A percentile compares a stretch with the other conserved stretches of the same genome.
Evolutionary conservation across 1,140 invertebrate genomes (phyloP).

Genomic region (Drosophila nikananu): DNA sequence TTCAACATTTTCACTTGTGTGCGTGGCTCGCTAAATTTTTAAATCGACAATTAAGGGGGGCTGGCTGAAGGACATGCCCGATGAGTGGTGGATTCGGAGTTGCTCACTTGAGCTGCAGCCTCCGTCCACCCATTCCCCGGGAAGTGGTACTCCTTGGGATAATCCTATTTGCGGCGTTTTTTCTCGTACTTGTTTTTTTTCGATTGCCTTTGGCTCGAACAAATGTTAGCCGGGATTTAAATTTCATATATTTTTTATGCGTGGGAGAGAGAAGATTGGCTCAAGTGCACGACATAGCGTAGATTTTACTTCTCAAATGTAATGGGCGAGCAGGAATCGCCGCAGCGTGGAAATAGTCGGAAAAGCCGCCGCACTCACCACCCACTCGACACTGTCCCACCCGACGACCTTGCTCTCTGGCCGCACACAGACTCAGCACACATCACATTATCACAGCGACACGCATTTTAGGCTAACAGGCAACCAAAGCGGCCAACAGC

Average conservation of each 20-base stretch:
- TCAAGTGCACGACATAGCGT: slow-evolving; percentile 78
- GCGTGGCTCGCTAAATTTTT: slow-evolving; percentile 55
- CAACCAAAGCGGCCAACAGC: slow-evolving; percentile 65
- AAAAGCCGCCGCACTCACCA: background rate
- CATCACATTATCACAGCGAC: slow-evolving; percentile 80
- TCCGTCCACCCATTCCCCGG: slow-evolving; percentile 2
- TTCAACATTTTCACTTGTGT: slow-evolving; percentile 82
- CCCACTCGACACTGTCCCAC: background rate
- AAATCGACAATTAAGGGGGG: background rate
- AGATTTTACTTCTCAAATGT: slow-evolving; percentile 85
- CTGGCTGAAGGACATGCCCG: background rate
- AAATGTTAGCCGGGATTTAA: slow-evolving; percentile 65
- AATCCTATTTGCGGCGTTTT: slow-evolving; percentile 62
- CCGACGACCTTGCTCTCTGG: slow-evolving; percentile 3
- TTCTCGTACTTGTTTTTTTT: slow-evolving; percentile 13
- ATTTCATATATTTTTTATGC: slow-evolving; percentile 47
- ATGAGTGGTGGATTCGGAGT: slow-evolving; percentile 65
- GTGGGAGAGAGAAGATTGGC: slow-evolving; percentile 67
- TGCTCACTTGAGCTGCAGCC: slow-evolving; percentile 50
- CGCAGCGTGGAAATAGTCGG: background rate
- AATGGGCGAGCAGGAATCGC: slow-evolving; percentile 62
- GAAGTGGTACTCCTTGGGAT: slow-evolving; percentile 61
- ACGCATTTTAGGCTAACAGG: slow-evolving; percentile 82
- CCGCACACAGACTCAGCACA: slow-evolving; percentile 41
- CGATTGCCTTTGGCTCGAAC: slow-evolving; percentile 26